phyloP scores from a whole-genome alignment of 1,140 invertebrate species.

The Trichomalopsis sarcophagae region DNA sequence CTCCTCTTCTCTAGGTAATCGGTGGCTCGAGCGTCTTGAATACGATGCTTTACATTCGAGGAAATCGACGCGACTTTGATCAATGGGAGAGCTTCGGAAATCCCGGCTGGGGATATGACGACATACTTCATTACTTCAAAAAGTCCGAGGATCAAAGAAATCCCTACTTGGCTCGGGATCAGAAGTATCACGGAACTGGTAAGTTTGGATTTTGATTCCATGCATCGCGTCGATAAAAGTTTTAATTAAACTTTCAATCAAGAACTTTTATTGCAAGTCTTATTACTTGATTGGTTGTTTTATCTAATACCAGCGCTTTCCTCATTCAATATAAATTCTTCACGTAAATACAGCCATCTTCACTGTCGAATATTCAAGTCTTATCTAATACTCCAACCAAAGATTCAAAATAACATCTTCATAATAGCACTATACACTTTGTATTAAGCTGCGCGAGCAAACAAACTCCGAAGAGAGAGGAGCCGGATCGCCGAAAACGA shows the following conservation, averaged over 20 bases:
- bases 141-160: conserved; percentile 91
- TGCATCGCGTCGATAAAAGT: not conserved
- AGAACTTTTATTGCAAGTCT: not conserved
- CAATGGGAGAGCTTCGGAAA: conserved; percentile 93
- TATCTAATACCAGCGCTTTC: no score
- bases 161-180: conserved; percentile 84
- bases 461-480: not conserved
- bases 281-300: no score
- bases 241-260: not conserved
- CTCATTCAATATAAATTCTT: no score
- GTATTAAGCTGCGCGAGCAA: not conserved
- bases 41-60: conserved; percentile 94
- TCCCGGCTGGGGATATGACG: conserved; percentile 91
- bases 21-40: conserved; percentile 92
- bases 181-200: conserved; percentile 83
- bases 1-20: conserved; percentile 74
- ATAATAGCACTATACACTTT: no score
- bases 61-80: conserved; percentile 92
- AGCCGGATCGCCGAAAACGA: not conserved
- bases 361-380: no score
- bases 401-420: no score
- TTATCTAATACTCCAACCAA: no score
- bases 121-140: conserved; percentile 90
- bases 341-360: no score
- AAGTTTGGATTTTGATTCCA: conserved; percentile 47